phyloP scores from a whole-genome alignment of 2,888 invertebrate species.

The Pegoplata infirma region DNA sequence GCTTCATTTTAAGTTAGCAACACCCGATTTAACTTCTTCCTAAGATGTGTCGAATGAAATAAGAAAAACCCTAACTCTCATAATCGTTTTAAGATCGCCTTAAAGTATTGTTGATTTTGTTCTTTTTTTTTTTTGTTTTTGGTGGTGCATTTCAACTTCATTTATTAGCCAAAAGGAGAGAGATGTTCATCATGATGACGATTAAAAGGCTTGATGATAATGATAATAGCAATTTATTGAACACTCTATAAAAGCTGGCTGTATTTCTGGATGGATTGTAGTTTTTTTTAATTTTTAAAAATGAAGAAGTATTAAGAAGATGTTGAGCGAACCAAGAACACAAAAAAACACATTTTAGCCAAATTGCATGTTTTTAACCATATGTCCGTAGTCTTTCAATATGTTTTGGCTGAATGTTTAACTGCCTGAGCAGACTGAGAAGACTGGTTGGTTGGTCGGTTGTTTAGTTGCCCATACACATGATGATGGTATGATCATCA shows the following conservation, averaged over 20 bases:
- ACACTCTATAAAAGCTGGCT: conserved; percentile 2
- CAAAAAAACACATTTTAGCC: conserved; percentile 69
- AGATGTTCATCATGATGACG: conserved; percentile 29
- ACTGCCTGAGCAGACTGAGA: too few species aligned
- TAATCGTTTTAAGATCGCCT: neutral
- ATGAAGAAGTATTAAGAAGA: neutral
- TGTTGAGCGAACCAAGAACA: neutral
- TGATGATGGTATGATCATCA: neutral
- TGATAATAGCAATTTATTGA: conserved; percentile 31
- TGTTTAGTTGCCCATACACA: neutral
- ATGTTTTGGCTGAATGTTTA: conserved; percentile 31
- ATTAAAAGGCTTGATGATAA: neutral
- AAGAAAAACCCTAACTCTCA: neutral
- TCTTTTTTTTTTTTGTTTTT: too few species aligned
- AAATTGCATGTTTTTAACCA: conserved; percentile 72
- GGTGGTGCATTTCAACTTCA: neutral
- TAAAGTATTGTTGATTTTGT: neutral
- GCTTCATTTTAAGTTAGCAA: conserved; percentile 71
- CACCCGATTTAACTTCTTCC: conserved; percentile 45
- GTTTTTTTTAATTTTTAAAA: neutral
- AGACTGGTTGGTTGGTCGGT: neutral
- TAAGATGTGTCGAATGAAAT: neutral
- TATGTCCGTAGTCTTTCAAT: conserved; percentile 32
- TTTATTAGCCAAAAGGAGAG: conserved; percentile 40
- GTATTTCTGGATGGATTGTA: neutral